Base-by-base conservation (phyloP, 1,140 invertebrate genomes). In the Aphelenchoides fujianensis region DNA sequence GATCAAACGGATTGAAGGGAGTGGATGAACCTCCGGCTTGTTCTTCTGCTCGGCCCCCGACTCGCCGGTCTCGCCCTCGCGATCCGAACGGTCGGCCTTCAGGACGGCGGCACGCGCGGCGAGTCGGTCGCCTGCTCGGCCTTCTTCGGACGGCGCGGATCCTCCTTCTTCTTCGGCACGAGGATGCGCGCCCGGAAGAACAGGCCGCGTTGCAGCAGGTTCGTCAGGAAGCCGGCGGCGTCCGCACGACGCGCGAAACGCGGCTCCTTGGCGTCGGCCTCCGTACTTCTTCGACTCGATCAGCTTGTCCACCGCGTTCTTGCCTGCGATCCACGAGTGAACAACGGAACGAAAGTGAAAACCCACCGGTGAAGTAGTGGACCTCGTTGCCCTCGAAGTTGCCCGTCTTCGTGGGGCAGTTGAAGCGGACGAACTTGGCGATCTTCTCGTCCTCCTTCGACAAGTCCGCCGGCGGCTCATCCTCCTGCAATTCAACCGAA, bases 301-400 rank as follows among this genome's bases (percentile, higher is more conserved):
- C 5, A 98, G 85, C 0, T 90, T 90, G 86, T 97, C 94, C 0
- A 98, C 90, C 1, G 94, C 94, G 85, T 94, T 93, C 52, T 84
- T 86, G 31, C 86, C 88, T 88, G 68, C 63, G n/a, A 34, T 73
- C 71, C 23, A n/a, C 64, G 16, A 41, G 19, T 53, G 28, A 28
- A 67, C 68, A 75, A 53, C 2, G 35, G n/a, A n/a, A 16, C 27
- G 69, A 19, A 64, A 41, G 73, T 53, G 32, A 68, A 63, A 32
- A 76, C 82, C 82, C 88, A 90, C 93, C 93, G 77, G 92, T 93
- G 78, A 98, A 98, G 87, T 97, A 96, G 85, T 95, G 91, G 0
- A 98, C 95, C 87, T 94, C 91, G 85, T 97, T 94, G 79, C 92
- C 92, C 54, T 94, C 88, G 83, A 97, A 94, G 86, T 94, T 97